phyloP scores from a whole-genome alignment of 1,140 invertebrate species.

The Cephus cinctus region DNA sequence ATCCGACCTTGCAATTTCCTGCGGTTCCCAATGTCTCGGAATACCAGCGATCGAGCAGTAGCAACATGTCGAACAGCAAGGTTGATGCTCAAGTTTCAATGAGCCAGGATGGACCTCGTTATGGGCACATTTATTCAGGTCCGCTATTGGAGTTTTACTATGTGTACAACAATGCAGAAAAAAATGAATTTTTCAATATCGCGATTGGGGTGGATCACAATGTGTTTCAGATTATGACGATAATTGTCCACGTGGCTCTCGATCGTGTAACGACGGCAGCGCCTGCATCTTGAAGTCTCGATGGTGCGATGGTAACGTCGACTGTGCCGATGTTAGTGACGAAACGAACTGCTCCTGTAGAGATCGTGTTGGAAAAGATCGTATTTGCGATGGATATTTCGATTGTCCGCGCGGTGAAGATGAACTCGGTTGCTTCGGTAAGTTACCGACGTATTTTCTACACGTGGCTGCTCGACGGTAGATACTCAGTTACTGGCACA shows the following conservation, averaged over 20 bases:
- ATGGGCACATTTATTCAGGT: no score
- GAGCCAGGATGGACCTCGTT: no score
- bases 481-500: no score
- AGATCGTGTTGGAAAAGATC: constrained; percentile 61
- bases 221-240: constrained; percentile 1
- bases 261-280: constrained; percentile 19
- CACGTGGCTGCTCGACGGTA: no score
- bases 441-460: constrained; percentile 12
- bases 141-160: no score
- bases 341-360: constrained; percentile 74
- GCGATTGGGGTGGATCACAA: no score
- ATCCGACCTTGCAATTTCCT: constrained; percentile 27
- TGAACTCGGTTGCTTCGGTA: constrained; percentile 73
- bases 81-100: no score
- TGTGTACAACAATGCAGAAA: not conserved
- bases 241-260: constrained; percentile 12
- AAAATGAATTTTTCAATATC: not conserved
- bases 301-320: constrained; percentile 73
- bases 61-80: no score
- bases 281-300: constrained; percentile 62
- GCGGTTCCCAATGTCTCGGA: constrained; percentile 18
- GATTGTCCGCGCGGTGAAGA: constrained; percentile 72
- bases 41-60: constrained; percentile 15
- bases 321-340: constrained; percentile 81
- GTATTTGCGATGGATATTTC: constrained; percentile 78